Evolutionary conservation across 2,113 vertebrate genomes (phyloP).

Genomic region (Acanthochromis polyacanthus): DNA sequence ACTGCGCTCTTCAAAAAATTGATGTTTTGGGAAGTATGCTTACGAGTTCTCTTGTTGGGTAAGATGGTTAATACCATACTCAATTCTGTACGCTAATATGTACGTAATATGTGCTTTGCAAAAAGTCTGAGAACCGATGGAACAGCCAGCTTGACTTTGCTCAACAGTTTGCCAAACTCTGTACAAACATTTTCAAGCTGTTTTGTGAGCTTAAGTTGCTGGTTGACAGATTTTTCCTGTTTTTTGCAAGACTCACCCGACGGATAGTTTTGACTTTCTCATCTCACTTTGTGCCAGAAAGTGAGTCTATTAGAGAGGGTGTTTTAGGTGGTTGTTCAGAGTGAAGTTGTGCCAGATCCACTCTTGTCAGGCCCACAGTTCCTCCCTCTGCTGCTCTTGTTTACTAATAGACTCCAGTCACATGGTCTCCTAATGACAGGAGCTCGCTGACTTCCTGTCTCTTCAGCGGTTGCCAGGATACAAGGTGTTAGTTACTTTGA

Average conservation of each 20-base stretch:
- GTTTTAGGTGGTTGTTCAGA: neutral
- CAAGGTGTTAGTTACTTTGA: constrained; percentile 65
- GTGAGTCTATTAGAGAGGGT: neutral
- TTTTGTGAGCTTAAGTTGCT: too few relatives aligned
- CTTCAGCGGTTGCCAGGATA: constrained; percentile 68
- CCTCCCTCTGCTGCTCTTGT: constrained; percentile 55
- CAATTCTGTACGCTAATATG: too few relatives aligned
- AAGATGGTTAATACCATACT: too few relatives aligned
- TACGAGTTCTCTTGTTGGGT: too few relatives aligned
- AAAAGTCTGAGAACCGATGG: too few relatives aligned
- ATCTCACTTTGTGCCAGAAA: neutral
- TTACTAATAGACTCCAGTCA: constrained; percentile 77
- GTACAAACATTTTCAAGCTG: too few relatives aligned
- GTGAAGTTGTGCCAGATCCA: neutral
- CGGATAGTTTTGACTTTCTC: neutral
- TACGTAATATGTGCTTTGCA: too few relatives aligned
- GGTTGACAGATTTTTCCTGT: neutral
- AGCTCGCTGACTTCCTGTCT: constrained; percentile 63
- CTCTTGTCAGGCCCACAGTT: neutral
- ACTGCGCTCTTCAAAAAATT: too few relatives aligned
- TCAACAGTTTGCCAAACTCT: too few relatives aligned
- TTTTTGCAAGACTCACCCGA: neutral
- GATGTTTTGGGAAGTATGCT: too few relatives aligned
- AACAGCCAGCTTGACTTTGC: too few relatives aligned
- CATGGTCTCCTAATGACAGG: constrained; percentile 60